Base-by-base conservation (phyloP, 2,113 vertebrate species). In the Sminthopsis crassicaudata region DNA sequence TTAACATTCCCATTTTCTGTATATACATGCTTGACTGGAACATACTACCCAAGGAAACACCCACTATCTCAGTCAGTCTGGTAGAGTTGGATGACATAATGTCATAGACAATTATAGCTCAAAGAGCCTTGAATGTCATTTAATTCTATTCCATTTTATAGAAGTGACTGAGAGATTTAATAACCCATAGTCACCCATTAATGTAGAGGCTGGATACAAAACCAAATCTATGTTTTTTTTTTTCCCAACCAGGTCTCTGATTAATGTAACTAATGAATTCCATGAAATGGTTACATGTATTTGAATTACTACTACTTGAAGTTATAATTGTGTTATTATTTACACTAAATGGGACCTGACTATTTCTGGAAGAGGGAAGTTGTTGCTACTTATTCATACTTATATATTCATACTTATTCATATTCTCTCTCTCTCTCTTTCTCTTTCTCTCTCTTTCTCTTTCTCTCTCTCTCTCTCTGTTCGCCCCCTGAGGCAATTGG, bases 31-130 rank as follows among this genome's bases (percentile, higher is more conserved):
- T 84, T 84, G n/a, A 42, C 91, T 67, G 91, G 93, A 84, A 90
- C 48, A 2, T 0, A 50, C 6, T 90, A 95, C 90, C 57, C 52
- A 94, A 96, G 92, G 93, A 94, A 89, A 88, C 53, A 92, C 55
- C 76, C 90, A 52, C 23, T 53, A 57, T 54, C 55, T 94, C n/a
- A 12, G 1, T 42, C 36, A 23, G 3, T 54, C 93, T 42, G n/a
- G 36, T 42, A 84, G 67, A 84, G 19, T 19, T 19, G 23, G 16
- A 23, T 84, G 67, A 6, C 16, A n/a, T 84, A 7, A 19, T 42
- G 7, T 84, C n/a, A 84, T 23, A 84, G 67, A 84, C 19, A 8
- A 84, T n/a, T 76, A 22, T 36, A 16, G n/a, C 16, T 84, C n/a
- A 23, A 84, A 84, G n/a, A 84, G 7, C 67, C 67, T 84, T 67